Evolutionary conservation across 2,797 vertebrate species (phyloP).

Genomic region (Pangasius sanitwongsei): DNA sequence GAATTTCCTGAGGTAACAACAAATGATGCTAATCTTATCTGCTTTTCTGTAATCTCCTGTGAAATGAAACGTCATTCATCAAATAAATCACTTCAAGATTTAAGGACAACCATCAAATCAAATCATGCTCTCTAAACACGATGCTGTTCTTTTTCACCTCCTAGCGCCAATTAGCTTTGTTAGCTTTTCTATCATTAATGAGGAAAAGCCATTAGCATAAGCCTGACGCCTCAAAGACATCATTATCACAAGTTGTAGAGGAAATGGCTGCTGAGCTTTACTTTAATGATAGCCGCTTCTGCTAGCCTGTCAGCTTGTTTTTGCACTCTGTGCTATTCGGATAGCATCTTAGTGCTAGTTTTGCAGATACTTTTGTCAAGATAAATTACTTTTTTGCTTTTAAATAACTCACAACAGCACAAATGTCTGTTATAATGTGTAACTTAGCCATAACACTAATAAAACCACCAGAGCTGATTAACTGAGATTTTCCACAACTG

Average conservation of each 20-base stretch:
- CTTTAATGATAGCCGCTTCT: background rate
- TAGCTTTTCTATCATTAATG: slow-evolving; percentile 12
- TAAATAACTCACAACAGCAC: background rate
- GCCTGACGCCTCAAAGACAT: slow-evolving; percentile 18
- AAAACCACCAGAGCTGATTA: background rate
- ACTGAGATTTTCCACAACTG: background rate
- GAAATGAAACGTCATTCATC: slow-evolving; percentile 1
- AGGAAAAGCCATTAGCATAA: slow-evolving; percentile 28
- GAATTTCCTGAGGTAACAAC: background rate
- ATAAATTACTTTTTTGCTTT: background rate
- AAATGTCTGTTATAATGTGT: background rate
- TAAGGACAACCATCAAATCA: background rate
- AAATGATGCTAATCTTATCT: background rate
- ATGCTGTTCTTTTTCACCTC: background rate
- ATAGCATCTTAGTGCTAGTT: background rate
- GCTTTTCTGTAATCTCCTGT: background rate
- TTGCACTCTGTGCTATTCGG: background rate
- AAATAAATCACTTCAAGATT: background rate
- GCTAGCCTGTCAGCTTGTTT: background rate
- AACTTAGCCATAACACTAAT: background rate
- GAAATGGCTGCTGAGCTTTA: background rate
- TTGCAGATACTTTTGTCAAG: background rate
- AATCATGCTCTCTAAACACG: background rate
- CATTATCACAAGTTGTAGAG: slow-evolving; percentile 1
- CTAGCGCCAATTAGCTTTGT: background rate